Evolutionary conservation across 1,140 invertebrate genomes (phyloP).

Genomic region (Drosophila subpulchrella): DNA sequence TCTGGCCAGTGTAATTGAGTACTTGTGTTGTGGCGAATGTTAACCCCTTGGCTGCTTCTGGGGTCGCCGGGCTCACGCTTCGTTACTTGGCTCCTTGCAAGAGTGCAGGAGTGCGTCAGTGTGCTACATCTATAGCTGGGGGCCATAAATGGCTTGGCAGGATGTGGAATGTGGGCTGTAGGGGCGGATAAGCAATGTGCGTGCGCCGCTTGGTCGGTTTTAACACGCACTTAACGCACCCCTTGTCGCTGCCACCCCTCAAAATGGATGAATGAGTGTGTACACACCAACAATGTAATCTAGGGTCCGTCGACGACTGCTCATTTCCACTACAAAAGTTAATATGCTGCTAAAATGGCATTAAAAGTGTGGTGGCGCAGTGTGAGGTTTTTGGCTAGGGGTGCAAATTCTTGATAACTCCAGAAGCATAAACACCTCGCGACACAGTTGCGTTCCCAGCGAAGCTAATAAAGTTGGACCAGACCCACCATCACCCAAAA

Average conservation of each 20-base stretch:
- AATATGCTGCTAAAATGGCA: slow-evolving; percentile 80
- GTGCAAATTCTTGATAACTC: slow-evolving; percentile 64
- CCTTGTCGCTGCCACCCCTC: slow-evolving; percentile 22
- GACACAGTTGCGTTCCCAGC: slow-evolving; percentile 55
- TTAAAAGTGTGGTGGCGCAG: slow-evolving; percentile 52
- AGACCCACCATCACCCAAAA: neutral
- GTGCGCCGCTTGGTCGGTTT: slow-evolving; percentile 71
- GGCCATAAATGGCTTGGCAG: slow-evolving; percentile 5
- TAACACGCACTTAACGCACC: slow-evolving; percentile 70
- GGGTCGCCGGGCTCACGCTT: slow-evolving; percentile 52
- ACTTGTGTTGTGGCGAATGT: slow-evolving; percentile 42
- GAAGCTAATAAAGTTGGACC: slow-evolving; percentile 12
- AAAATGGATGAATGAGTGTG: slow-evolving; percentile 17
- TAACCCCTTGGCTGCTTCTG: slow-evolving; percentile 43
- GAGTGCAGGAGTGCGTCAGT: slow-evolving; percentile 36
- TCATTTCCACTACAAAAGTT: slow-evolving; percentile 78
- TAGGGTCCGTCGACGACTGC: slow-evolving; percentile 61
- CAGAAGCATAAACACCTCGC: slow-evolving; percentile 70
- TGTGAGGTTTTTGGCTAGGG: neutral
- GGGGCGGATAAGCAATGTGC: slow-evolving; percentile 60
- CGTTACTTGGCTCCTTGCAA: slow-evolving; percentile 55
- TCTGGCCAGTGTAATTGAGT: slow-evolving; percentile 35
- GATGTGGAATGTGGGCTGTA: neutral
- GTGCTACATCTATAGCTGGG: slow-evolving; percentile 33
- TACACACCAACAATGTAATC: slow-evolving; percentile 60